Percentiles rank a stretch among this genome's conserved stretches.
Evolutionary conservation across 30 jellyfish, hydroid and myxozoan genomes (phyloP).

Genomic region (Pelagia noctiluca): DNA sequence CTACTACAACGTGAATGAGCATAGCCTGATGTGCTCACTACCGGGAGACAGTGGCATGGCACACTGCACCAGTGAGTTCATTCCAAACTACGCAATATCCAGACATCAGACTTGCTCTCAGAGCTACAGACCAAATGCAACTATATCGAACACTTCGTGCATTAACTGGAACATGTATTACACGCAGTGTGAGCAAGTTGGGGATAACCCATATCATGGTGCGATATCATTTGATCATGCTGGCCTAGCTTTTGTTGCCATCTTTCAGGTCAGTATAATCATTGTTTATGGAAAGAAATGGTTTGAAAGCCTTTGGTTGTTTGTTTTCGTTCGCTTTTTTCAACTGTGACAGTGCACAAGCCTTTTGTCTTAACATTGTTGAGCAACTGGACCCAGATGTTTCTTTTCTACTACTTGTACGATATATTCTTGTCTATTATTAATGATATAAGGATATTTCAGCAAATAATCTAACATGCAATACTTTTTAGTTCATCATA

Average conservation of each 20-base stretch:
- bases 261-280: slow-evolving; percentile 79
- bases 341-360: too few species aligned
- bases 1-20: slow-evolving; percentile 8
- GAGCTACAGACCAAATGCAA: slow-evolving; percentile 18
- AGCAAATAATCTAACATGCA: too few species aligned
- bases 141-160: slow-evolving; percentile 66
- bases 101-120: slow-evolving; percentile 41
- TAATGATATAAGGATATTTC: too few species aligned
- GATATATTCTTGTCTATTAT: not conserved
- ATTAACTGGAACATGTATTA: slow-evolving; percentile 90
- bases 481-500: too few species aligned
- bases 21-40: slow-evolving; percentile 66
- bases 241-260: slow-evolving; percentile 92
- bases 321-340: too few species aligned
- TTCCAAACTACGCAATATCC: slow-evolving; percentile 55
- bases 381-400: too few species aligned
- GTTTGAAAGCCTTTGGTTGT: not conserved
- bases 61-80: slow-evolving; percentile 54
- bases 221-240: slow-evolving; percentile 92
- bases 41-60: slow-evolving; percentile 85
- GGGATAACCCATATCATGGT: slow-evolving; percentile 86
- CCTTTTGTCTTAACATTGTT: too few species aligned
- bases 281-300: not conserved
- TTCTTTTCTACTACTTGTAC: not conserved
- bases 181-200: slow-evolving; percentile 71